These are phyloP conservation scores for Neoscelio sp. DNA, from an alignment of 2,888 invertebrate genomes.

Conservation along the genomic window DNA sequence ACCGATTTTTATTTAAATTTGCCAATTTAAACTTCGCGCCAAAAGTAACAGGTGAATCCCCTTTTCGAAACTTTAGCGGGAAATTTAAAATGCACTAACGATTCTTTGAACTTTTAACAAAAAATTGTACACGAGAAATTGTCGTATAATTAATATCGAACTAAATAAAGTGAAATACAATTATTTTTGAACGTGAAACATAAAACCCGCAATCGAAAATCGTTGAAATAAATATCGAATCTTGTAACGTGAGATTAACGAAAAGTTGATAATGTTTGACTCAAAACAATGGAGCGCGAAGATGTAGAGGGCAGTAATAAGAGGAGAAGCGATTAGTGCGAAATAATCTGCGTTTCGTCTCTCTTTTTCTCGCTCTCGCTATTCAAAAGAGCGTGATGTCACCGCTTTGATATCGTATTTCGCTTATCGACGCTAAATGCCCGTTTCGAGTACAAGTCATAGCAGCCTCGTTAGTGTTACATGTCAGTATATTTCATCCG, in stretches of 20 bases:
- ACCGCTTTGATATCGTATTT: slow-evolving; percentile 78
- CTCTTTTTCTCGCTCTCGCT: slow-evolving; percentile 54
- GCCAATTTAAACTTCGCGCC: too few species aligned
- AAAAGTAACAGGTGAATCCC: too few species aligned
- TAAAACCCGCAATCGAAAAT: too few species aligned
- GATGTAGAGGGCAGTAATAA: slow-evolving; percentile 51
- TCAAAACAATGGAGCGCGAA: slow-evolving; percentile 50
- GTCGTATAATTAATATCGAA: too few species aligned
- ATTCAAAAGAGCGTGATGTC: slow-evolving; percentile 78
- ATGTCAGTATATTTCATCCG: slow-evolving; percentile 67
- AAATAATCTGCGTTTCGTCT: slow-evolving; percentile 59
- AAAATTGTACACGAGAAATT: too few species aligned
- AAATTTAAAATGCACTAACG: too few species aligned
- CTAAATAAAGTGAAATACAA: too few species aligned
- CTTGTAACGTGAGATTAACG: slow-evolving; percentile 30
- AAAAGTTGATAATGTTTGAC: slow-evolving; percentile 52
- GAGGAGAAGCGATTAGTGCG: slow-evolving; percentile 59
- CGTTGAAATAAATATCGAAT: slow-evolving; percentile 31
- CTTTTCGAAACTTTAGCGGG: too few species aligned
- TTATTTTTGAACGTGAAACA: too few species aligned
- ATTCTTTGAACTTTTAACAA: too few species aligned
- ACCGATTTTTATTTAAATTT: too few species aligned
- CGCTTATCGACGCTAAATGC: slow-evolving; percentile 80
- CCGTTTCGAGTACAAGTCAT: slow-evolving; percentile 75
- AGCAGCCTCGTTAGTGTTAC: slow-evolving; percentile 66